phyloP scores from a whole-genome alignment of 2,888 invertebrate species.

The Ectobius pallidus region DNA sequence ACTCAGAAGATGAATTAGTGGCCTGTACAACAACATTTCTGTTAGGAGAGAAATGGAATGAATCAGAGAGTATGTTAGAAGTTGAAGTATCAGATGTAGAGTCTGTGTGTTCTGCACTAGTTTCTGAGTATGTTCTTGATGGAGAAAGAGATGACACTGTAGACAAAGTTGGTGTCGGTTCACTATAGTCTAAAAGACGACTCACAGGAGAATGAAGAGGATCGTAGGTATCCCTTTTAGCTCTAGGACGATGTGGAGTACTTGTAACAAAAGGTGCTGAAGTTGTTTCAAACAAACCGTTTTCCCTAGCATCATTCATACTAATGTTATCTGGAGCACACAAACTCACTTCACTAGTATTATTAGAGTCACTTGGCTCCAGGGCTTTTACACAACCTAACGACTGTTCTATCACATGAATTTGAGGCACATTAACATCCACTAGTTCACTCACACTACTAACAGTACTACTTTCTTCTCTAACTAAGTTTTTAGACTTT shows the following conservation, averaged over 20 bases:
- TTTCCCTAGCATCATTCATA: too few species aligned
- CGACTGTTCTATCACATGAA: conserved; percentile 12
- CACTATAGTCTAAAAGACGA: neutral
- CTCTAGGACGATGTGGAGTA: neutral
- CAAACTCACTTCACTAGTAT: too few species aligned
- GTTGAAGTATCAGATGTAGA: neutral
- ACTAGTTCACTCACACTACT: neutral
- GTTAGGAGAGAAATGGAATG: conserved; percentile 5
- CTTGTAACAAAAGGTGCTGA: conserved; percentile 1
- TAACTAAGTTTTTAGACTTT: neutral
- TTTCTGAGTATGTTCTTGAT: neutral
- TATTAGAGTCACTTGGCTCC: too few species aligned
- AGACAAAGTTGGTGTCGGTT: neutral
- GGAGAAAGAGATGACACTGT: neutral
- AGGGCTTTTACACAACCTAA: neutral
- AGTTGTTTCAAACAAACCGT: neutral
- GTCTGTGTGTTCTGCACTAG: neutral
- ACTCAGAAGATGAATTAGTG: neutral
- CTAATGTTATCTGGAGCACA: too few species aligned
- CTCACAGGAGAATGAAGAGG: neutral
- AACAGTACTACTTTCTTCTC: neutral
- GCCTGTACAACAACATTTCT: too few species aligned
- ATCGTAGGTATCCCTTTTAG: neutral
- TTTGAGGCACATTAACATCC: conserved; percentile 24
- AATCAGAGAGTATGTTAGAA: neutral